These are phyloP conservation scores for Euclidia mi DNA, from an alignment of 2,888 invertebrate species.

Conservation along the genomic window DNA sequence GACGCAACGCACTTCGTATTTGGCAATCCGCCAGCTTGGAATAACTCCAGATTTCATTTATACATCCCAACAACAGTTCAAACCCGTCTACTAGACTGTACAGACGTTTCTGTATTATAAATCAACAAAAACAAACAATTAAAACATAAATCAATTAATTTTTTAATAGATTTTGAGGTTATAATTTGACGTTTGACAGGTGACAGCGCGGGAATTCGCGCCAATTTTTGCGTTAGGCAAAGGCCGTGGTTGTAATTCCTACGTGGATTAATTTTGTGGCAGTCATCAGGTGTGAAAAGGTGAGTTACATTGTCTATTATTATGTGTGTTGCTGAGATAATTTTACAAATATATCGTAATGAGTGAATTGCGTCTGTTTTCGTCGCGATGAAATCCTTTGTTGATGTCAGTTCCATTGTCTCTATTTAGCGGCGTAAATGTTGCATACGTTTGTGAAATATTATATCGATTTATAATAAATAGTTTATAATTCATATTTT, in stretches of 20 bases:
- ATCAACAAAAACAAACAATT: constrained; percentile 47
- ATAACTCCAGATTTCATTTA: constrained; percentile 69
- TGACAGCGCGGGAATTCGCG: constrained; percentile 60
- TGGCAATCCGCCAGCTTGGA: constrained; percentile 89
- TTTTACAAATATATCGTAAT: too few relatives aligned
- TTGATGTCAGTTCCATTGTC: too few relatives aligned
- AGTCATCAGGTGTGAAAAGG: constrained; percentile 42
- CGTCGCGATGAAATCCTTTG: too few relatives aligned
- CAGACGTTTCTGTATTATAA: constrained; percentile 65
- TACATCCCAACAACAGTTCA: constrained; percentile 71
- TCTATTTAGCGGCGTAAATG: too few relatives aligned
- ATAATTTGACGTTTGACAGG: constrained; percentile 41
- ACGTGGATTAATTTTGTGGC: constrained; percentile 43
- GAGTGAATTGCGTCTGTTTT: too few relatives aligned
- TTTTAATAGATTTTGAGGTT: constrained; percentile 53
- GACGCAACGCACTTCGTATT: constrained; percentile 85
- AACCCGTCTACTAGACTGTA: constrained; percentile 66
- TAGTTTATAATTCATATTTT: too few relatives aligned
- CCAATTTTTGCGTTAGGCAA: constrained; percentile 48
- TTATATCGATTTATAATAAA: too few relatives aligned
- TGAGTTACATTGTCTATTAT: constrained; percentile 33
- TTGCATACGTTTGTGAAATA: too few relatives aligned
- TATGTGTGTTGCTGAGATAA: constrained; percentile 11
- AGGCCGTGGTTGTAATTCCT: constrained; percentile 49
- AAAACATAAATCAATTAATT: constrained; percentile 34